Evolutionary conservation across 2,113 vertebrate genomes (phyloP).

Genomic region (Nycticryphes semicollaris): DNA sequence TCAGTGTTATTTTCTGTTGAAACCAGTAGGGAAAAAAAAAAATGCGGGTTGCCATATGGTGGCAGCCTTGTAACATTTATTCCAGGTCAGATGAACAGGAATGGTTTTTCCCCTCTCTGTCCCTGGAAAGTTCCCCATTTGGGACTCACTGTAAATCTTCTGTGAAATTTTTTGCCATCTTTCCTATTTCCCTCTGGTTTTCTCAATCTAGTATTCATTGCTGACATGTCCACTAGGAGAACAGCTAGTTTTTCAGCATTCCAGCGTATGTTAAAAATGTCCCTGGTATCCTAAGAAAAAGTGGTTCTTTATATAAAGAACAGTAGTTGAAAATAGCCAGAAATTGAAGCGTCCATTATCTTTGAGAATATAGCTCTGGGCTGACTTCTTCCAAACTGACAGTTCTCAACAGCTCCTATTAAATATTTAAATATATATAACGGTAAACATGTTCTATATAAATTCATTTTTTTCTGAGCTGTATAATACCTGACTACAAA

Average conservation of each 20-base stretch:
- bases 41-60: not conserved
- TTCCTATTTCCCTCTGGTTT: constrained; percentile 42
- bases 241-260: not conserved
- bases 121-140: constrained; percentile 5
- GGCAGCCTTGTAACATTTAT: constrained; percentile 59
- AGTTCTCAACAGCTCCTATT: not conserved
- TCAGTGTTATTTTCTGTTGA: not conserved
- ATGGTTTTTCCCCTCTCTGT: not conserved
- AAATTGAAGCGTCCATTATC: not conserved
- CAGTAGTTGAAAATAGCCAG: not conserved
- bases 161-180: constrained; percentile 55
- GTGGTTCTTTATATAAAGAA: not conserved
- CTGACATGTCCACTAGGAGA: constrained; percentile 28
- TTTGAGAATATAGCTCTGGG: not conserved
- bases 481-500: not conserved
- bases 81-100: not conserved
- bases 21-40: not conserved
- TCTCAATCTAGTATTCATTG: constrained; percentile 58
- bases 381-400: not conserved
- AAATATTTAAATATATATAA: not conserved
- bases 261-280: not conserved
- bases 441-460: not conserved
- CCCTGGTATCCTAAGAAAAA: not conserved
- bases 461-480: not conserved
- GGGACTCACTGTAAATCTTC: constrained; percentile 48